Evolutionary conservation across 2,797 vertebrate genomes (phyloP).

Genomic region (Bucorvus abyssinicus): DNA sequence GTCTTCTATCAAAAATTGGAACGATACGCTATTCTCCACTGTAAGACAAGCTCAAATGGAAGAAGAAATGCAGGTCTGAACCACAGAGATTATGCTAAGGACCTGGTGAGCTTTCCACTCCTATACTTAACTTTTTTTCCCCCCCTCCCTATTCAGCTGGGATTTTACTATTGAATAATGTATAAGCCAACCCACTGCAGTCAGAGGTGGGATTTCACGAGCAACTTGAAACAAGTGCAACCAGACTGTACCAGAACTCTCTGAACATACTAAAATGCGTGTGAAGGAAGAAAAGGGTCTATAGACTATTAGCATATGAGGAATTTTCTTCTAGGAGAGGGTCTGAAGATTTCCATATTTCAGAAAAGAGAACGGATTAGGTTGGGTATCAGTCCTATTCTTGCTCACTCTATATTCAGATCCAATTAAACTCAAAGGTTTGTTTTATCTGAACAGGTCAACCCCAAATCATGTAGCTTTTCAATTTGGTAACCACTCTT

Average conservation of each 20-base stretch:
- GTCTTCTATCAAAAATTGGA: slow-evolving; percentile 48
- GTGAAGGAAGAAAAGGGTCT: slow-evolving; percentile 2
- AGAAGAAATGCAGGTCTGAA: slow-evolving; percentile 61
- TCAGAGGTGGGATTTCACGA: slow-evolving; percentile 58
- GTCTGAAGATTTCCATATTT: slow-evolving; percentile 23
- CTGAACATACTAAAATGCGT: slow-evolving; percentile 33
- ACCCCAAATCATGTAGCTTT: slow-evolving; percentile 32
- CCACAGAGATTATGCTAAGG: slow-evolving; percentile 67
- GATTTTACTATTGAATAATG: slow-evolving; percentile 70
- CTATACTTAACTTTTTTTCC: slow-evolving; percentile 33
- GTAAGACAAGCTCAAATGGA: slow-evolving; percentile 58
- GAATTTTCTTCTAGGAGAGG: neutral
- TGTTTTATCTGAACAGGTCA: slow-evolving; percentile 51
- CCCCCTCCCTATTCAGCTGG: slow-evolving; percentile 26
- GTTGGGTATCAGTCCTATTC: neutral
- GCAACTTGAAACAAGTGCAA: slow-evolving; percentile 52
- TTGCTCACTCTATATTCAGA: neutral
- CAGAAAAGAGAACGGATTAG: neutral
- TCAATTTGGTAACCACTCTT: slow-evolving; percentile 1
- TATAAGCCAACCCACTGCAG: slow-evolving; percentile 65
- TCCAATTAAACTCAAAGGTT: slow-evolving; percentile 46
- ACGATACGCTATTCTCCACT: slow-evolving; percentile 40
- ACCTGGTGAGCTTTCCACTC: slow-evolving; percentile 61
- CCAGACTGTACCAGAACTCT: slow-evolving; percentile 42
- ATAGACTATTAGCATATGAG: neutral